Evolutionary conservation across 2,797 vertebrate species (phyloP).

Genomic region (Karalla daura): DNA sequence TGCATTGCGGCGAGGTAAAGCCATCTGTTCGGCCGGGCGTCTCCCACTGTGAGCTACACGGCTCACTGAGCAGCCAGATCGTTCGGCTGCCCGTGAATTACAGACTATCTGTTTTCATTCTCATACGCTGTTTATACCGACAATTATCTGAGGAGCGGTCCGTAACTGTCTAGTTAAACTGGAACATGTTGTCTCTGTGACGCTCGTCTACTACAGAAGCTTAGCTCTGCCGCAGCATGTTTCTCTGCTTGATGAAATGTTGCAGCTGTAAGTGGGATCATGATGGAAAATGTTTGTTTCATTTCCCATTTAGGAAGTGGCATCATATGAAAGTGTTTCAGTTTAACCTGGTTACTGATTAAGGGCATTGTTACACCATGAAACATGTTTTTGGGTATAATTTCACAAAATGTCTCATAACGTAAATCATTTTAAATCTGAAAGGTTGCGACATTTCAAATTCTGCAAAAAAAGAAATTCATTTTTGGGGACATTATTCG

Average conservation of each 20-base stretch:
- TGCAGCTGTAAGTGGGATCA: background rate
- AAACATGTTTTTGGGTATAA: no score
- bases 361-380: no score
- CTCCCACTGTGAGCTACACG: conserved; percentile 74
- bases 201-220: background rate
- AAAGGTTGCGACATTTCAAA: no score
- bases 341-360: no score
- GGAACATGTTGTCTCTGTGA: background rate
- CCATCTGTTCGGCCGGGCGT: conserved; percentile 81
- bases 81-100: conserved; percentile 45
- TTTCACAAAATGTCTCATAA: no score
- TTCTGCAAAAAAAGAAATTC: no score
- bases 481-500: no score
- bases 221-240: background rate
- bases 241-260: background rate
- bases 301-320: background rate
- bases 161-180: background rate
- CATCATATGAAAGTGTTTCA: no score
- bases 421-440: no score
- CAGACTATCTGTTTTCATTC: conserved; percentile 19
- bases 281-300: background rate
- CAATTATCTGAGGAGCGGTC: background rate
- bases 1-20: conserved; percentile 94
- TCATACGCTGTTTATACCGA: conserved; percentile 1
- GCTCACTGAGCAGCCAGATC: conserved; percentile 61